These are phyloP conservation scores for Aleiodes alternator DNA, from an alignment of 2,888 invertebrate species.

Conservation along the genomic window DNA sequence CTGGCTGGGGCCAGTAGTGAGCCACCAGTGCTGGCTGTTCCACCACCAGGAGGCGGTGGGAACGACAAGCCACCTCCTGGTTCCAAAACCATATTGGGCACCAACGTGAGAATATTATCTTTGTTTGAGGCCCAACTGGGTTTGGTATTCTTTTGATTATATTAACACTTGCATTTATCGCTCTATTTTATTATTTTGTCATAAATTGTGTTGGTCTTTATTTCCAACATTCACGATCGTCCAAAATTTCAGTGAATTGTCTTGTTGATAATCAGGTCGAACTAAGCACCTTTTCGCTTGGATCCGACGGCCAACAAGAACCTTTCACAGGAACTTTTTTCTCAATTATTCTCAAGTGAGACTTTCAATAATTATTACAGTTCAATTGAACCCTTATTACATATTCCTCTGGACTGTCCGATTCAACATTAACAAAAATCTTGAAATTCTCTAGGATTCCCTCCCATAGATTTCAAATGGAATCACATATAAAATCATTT, in stretches of 20 bases:
- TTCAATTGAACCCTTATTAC: too few species aligned
- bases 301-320: too few species aligned
- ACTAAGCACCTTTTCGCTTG: too few species aligned
- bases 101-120: conserved; percentile 65
- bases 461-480: too few species aligned
- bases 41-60: conserved; percentile 73
- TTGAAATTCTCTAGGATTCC: too few species aligned
- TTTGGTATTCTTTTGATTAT: conserved; percentile 24
- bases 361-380: too few species aligned
- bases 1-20: conserved; percentile 69
- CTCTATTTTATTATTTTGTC: neutral
- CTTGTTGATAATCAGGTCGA: too few species aligned
- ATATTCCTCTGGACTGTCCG: too few species aligned
- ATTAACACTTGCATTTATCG: conserved; percentile 40
- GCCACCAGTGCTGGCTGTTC: conserved; percentile 66
- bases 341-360: too few species aligned
- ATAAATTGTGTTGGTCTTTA: neutral
- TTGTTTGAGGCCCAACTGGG: conserved; percentile 18
- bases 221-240: neutral
- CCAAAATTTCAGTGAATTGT: too few species aligned
- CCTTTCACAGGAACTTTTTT: too few species aligned
- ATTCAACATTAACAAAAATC: too few species aligned
- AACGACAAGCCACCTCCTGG: conserved; percentile 75
- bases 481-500: neutral
- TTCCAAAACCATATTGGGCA: conserved; percentile 74